Base-by-base conservation (phyloP, 1,140 invertebrate species). In the Drosophila parabipectinata region DNA sequence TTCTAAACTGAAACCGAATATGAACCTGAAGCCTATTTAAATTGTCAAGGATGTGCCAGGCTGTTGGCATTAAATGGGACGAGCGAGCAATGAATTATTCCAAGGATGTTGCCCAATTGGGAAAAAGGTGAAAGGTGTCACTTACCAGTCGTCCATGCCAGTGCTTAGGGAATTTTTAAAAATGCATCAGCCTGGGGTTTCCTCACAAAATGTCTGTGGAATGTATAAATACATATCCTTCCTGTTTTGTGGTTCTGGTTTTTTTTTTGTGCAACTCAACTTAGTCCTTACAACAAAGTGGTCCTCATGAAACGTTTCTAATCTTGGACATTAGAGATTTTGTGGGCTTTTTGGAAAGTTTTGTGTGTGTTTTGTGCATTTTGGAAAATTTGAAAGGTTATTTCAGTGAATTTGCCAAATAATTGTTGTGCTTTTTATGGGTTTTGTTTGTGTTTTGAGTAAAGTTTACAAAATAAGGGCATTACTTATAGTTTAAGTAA, bases 11-110 rank as follows among this genome's bases (percentile, higher is more conserved):
- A 37, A 37, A 37, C 44, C 39, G 39, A 37, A n/a, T 73, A 37
- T 30, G 51, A 48, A 59, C 39, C 41, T 57, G 4, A 53, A 62
- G 57, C 39, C 41, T 26, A 47, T 53, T 77, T 44, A 71, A 64
- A 77, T 51, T 64, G 55, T 14, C 14, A 8, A 47, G 66, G 51
- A 69, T 69, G 63, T 64, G 68, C 34, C 53, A 18, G 4, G 4
- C 18, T 21, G 3, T 21, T 44, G 8, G 26, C 48, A 52, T 47
- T 24, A 58, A 34, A 58, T 58, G 41, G 28, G 28, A 58, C 56
- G 15, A 45, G 41, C 28, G 12, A 45, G 41, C 28, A 24, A 58
- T 58, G 56, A 48, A 58, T 58, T 48, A 58, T 58, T 48, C 28
- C 18, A 12, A 59, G 57, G 50, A 52, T 14, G 28, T 15, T 34